Evolutionary conservation across 2,113 vertebrate genomes (phyloP).

Genomic region (Calidris pugnax): DNA sequence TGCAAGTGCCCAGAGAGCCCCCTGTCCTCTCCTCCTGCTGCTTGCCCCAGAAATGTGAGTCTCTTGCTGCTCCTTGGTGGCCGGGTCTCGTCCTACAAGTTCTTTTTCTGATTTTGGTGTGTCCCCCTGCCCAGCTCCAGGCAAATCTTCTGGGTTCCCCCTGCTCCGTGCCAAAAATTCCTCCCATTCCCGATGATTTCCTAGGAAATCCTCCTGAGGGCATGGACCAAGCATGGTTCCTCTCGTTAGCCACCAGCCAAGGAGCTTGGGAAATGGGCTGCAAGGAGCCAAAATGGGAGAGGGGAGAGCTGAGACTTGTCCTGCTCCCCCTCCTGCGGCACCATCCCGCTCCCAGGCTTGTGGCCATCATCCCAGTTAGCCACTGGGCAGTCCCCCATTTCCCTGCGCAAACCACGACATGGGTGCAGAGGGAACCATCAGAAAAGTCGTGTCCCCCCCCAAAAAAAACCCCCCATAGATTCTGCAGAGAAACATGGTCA

Average conservation of each 20-base stretch:
- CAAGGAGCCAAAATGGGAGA: neutral
- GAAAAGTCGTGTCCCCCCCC: neutral
- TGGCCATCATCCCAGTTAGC: slow-evolving; percentile 16
- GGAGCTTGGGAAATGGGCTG: neutral
- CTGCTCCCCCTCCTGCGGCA: slow-evolving; percentile 23
- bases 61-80: neutral
- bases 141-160: neutral
- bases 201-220: neutral
- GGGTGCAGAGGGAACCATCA: slow-evolving; percentile 32
- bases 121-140: too few species aligned
- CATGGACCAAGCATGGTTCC: neutral
- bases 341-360: slow-evolving; percentile 40
- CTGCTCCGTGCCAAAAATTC: neutral
- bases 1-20: neutral
- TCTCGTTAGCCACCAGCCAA: neutral
- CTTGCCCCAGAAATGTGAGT: accelerated
- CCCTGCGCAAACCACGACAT: neutral
- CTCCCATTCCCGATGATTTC: neutral
- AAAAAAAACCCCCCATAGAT: too few species aligned
- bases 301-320: neutral
- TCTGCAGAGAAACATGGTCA: neutral
- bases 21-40: neutral
- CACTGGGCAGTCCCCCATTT: slow-evolving; percentile 34
- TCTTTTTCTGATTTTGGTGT: neutral
- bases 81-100: neutral